Percentiles rank a stretch among this genome's conserved stretches.
These are phyloP conservation scores for Pterois miles DNA, from an alignment of 2,797 vertebrate species.

Conservation along the genomic window DNA sequence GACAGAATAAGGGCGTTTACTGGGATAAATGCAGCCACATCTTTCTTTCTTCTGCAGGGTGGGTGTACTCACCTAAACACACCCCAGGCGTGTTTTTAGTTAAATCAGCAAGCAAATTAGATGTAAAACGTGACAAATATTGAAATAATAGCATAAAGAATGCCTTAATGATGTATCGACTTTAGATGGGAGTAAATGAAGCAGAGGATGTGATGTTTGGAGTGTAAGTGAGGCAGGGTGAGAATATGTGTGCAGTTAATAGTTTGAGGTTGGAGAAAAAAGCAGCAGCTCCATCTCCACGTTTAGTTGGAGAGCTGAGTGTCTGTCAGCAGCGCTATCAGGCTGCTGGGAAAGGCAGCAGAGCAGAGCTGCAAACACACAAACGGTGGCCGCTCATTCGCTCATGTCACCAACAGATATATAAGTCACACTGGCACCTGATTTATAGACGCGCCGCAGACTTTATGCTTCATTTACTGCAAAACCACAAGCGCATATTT, in stretches of 20 bases:
- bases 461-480: conserved; percentile 68
- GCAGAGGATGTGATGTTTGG: conserved; percentile 4
- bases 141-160: not conserved
- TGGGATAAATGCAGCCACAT: conserved; percentile 11
- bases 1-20: conserved; percentile 24
- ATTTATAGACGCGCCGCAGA: conserved; percentile 74
- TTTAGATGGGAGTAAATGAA: conserved; percentile 4
- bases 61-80: not conserved
- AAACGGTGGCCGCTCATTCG: conserved; percentile 55
- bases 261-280: conserved; percentile 24
- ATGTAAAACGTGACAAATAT: not conserved
- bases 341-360: conserved; percentile 27
- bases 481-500: conserved; percentile 65
- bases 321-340: conserved; percentile 50
- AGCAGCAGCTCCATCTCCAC: conserved; percentile 15
- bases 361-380: conserved; percentile 28
- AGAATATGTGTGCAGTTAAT: not conserved
- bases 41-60: not conserved
- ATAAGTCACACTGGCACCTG: conserved; percentile 66
- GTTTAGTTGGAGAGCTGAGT: conserved; percentile 8
- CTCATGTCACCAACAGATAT: conserved; percentile 69
- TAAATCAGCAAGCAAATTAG: not conserved
- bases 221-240: not conserved
- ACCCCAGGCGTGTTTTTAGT: not conserved
- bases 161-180: not conserved